phyloP scores from a whole-genome alignment of 2,113 vertebrate species.

The Diadophis punctatus region DNA sequence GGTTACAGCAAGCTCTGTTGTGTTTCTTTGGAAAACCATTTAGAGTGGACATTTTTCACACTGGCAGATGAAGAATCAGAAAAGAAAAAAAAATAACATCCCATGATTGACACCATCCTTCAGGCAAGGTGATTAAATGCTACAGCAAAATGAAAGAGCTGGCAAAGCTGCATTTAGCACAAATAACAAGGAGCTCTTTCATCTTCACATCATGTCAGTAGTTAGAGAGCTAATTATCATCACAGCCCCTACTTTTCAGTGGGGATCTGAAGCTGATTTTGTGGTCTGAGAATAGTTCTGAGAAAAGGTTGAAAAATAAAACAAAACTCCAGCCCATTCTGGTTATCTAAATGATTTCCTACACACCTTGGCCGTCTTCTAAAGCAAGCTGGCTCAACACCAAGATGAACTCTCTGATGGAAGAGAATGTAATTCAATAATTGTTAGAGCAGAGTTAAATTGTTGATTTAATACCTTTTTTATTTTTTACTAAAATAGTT shows the following conservation, averaged over 20 bases:
- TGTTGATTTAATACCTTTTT: neutral
- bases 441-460: too few species aligned
- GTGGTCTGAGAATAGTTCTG: constrained; percentile 14
- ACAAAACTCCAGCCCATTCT: neutral
- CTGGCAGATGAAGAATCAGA: constrained; percentile 31
- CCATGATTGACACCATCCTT: constrained; percentile 27
- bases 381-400: neutral
- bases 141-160: constrained; percentile 40
- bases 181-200: constrained; percentile 21
- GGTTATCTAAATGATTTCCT: constrained; percentile 34
- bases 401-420: neutral
- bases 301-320: constrained; percentile 23
- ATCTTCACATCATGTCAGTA: constrained; percentile 13
- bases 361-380: constrained; percentile 18
- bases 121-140: constrained; percentile 18
- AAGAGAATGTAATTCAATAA: neutral
- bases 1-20: constrained; percentile 5
- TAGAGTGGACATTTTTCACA: constrained; percentile 24
- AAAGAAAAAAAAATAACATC: constrained; percentile 13
- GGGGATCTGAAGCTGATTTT: constrained; percentile 32
- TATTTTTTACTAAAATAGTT: neutral
- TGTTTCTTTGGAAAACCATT: neutral
- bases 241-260: constrained; percentile 22
- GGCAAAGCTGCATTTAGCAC: constrained; percentile 24
- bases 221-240: constrained; percentile 34